Percentiles rank a stretch among this genome's conserved stretches.
These are phyloP conservation scores for Schlechtendalia chinensis DNA, from an alignment of 1,140 invertebrate genomes.

Conservation along the genomic window DNA sequence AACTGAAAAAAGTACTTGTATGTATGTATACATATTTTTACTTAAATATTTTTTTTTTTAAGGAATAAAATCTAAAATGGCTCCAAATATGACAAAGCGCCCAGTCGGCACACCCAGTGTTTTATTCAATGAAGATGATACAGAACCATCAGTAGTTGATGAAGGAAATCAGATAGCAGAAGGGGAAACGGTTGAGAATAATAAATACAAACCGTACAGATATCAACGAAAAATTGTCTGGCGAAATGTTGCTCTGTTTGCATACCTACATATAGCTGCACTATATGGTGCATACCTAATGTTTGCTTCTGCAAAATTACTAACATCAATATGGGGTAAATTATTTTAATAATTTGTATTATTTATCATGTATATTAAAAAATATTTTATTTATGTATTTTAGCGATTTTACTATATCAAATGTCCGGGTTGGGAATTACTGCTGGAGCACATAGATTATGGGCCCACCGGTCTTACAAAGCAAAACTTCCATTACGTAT, in stretches of 20 bases:
- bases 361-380: slow-evolving; percentile 59
- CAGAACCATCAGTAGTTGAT: slow-evolving; percentile 48
- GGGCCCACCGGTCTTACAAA: slow-evolving; percentile 92
- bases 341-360: slow-evolving; percentile 51
- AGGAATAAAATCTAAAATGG: slow-evolving; percentile 57
- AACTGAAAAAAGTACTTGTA: no score
- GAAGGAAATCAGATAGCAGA: slow-evolving; percentile 56
- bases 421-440: slow-evolving; percentile 79
- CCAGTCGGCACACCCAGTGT: slow-evolving; percentile 60
- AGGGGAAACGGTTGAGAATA: slow-evolving; percentile 56
- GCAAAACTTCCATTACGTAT: slow-evolving; percentile 82
- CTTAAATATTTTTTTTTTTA: neutral
- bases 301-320: slow-evolving; percentile 74
- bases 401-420: slow-evolving; percentile 64
- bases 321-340: slow-evolving; percentile 77
- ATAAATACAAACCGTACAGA: slow-evolving; percentile 43
- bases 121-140: slow-evolving; percentile 63
- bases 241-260: slow-evolving; percentile 86
- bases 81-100: slow-evolving; percentile 63
- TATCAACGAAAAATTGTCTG: slow-evolving; percentile 73
- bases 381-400: slow-evolving; percentile 55
- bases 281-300: slow-evolving; percentile 81
- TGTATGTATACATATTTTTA: no score
- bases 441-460: slow-evolving; percentile 89
- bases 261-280: slow-evolving; percentile 79